Evolutionary conservation across 2,888 invertebrate species (phyloP).

Genomic region (Tipula helvola): DNA sequence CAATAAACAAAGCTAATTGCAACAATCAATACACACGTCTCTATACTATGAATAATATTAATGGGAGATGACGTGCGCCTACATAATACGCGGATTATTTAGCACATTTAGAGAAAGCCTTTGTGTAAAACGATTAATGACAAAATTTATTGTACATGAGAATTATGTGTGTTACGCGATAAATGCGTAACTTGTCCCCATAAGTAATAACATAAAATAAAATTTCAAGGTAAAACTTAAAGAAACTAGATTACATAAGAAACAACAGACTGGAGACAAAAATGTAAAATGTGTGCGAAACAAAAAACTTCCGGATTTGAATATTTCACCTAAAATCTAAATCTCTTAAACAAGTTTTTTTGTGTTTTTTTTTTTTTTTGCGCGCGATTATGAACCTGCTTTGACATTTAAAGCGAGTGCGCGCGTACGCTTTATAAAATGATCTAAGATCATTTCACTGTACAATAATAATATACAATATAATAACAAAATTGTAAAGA

Average conservation of each 20-base stretch:
- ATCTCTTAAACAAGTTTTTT: too few relatives aligned
- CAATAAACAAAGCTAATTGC: not conserved
- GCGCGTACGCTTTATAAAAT: not conserved
- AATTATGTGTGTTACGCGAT: not conserved
- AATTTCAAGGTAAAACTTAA: not conserved
- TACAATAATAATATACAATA: too few relatives aligned
- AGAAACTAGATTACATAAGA: not conserved
- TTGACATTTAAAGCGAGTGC: not conserved
- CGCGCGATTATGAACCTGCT: not conserved
- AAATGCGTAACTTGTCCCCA: not conserved
- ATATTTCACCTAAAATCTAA: not conserved
- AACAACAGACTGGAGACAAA: not conserved
- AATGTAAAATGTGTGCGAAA: not conserved
- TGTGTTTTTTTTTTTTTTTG: not conserved
- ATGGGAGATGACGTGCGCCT: not conserved
- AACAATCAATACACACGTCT: not conserved
- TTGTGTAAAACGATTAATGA: not conserved
- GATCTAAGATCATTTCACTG: not conserved
- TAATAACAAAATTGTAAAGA: not conserved
- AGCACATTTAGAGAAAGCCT: not conserved
- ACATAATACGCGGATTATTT: not conserved
- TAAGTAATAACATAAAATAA: not conserved
- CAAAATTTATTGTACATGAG: not conserved
- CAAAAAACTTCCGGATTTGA: not conserved
- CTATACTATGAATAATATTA: not conserved